Conservation (phyloP, 2,797 vertebrate genomes). For the Carcharodon carcharias region DNA sequence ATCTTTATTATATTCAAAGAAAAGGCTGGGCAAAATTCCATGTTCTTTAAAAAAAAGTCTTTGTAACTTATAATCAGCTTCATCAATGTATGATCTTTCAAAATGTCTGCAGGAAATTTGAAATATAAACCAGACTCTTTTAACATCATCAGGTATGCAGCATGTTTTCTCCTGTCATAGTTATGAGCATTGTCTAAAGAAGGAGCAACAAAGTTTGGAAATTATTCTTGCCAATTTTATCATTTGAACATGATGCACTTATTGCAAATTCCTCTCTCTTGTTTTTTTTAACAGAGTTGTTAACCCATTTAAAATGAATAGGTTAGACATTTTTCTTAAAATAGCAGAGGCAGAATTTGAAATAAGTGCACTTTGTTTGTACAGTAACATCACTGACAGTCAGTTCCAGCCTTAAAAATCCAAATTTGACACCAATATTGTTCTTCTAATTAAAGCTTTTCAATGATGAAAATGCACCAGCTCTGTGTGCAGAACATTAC, state of each 20-base stretch:
- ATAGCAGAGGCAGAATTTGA: not conserved
- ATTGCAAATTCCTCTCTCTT: not conserved
- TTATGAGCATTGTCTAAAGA: not conserved
- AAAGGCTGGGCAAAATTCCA: not conserved
- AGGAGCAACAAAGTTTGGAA: not conserved
- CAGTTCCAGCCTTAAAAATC: not conserved
- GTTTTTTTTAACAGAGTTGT: not conserved
- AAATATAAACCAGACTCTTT: slow-evolving; percentile 6
- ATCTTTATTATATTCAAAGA: not conserved
- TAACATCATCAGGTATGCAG: not conserved
- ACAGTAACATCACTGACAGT: not conserved
- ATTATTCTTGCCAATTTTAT: not conserved
- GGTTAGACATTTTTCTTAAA: not conserved
- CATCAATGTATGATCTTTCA: not conserved
- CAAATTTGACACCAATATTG: not conserved
- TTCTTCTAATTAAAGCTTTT: not conserved
- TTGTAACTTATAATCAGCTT: not conserved
- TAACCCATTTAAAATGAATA: not conserved
- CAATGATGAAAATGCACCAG: not conserved
- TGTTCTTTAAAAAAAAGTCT: not conserved
- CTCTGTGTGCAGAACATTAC: slow-evolving; percentile 42
- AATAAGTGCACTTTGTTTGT: not conserved
- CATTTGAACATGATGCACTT: not conserved
- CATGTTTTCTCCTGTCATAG: not conserved
- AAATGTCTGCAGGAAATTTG: slow-evolving; percentile 24